Base-by-base conservation (phyloP, 2,888 invertebrate genomes). In the Digitonthophagus gazella region DNA sequence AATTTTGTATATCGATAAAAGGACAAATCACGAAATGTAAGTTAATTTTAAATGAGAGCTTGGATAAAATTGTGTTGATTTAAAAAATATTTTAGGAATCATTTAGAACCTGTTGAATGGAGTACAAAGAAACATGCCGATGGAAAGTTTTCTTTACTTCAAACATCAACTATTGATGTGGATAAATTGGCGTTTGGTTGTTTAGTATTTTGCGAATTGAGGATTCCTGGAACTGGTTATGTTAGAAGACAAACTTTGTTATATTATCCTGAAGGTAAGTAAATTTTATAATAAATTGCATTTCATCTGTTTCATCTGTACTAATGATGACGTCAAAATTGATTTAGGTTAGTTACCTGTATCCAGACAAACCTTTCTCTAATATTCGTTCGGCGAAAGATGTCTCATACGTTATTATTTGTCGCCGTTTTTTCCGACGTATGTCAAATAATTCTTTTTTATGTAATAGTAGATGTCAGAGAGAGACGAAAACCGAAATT, bases 191-290 rank as follows among this genome's bases (percentile, higher is more conserved):
- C 73, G 69, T 78, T 79, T 22, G 82, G 82, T 0, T 78, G 81
- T 44, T 73, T 83, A 18, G 78, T 83, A 18, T 77, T 80, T 67
- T 83, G 83, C 69, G 83, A 83, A 72, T 69, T 83, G 20, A 75
- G 80, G 57, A 83, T 83, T 71, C 82, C 83, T 6, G 80, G 80
- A 1, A 83, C 83, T 4, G 82, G 81, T 58, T 83, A 83, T 69
- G 79, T 81, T 0, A 83, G 80, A 71, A 77, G 79, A 58, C 80
- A 80, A 68, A 81, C 77, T 69, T 72, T 82, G 16, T 74, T 83
- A 28, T 83, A 81, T 73, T 83, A 82, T 76, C 82, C 82, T 3
- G 74, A 71, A 70, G 75, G 78, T 78, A 74, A 72, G 67, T 19
- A 15, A 2, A 58, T 61, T 16, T 15, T 66, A 11, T 58, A 15